Conservation (phyloP, 2,797 vertebrate genomes). For the Etheostoma perlongum region DNA sequence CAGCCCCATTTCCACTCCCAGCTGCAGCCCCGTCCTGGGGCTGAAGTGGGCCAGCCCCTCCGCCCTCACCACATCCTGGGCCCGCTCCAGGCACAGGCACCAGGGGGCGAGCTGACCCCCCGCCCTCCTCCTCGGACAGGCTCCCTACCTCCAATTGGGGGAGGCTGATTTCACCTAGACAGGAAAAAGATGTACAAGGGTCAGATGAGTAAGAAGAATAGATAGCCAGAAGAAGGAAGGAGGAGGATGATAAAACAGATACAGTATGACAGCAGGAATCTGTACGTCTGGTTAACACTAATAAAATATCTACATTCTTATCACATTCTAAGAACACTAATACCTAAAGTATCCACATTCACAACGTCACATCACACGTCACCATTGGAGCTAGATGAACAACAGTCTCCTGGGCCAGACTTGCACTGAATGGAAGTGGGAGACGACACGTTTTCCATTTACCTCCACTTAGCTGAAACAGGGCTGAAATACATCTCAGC, state of each 20-base stretch:
- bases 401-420: slow-evolving; percentile 24
- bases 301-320: not conserved
- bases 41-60: slow-evolving; percentile 69
- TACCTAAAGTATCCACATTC: not conserved
- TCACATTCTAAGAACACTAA: too few relatives aligned
- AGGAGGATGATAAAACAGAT: not conserved
- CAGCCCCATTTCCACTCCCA: slow-evolving; percentile 52
- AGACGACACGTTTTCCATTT: slow-evolving; percentile 31
- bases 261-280: not conserved
- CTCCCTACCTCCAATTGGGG: slow-evolving; percentile 77
- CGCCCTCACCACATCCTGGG: slow-evolving; percentile 63
- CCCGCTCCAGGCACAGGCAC: slow-evolving; percentile 73
- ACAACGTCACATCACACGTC: slow-evolving; percentile 5
- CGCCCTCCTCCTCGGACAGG: slow-evolving; percentile 77
- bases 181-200: slow-evolving; percentile 9
- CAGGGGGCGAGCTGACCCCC: slow-evolving; percentile 73
- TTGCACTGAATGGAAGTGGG: slow-evolving; percentile 39
- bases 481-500: slow-evolving; percentile 3
- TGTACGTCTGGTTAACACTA: not conserved
- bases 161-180: slow-evolving; percentile 78
- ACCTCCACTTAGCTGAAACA: slow-evolving; percentile 1
- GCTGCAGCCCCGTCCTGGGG: slow-evolving; percentile 62
- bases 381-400: slow-evolving; percentile 19
- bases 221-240: not conserved
- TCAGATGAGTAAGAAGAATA: slow-evolving; percentile 8